Evolutionary conservation across 2,888 invertebrate species (phyloP).

Genomic region (Microplitis manilae): DNA sequence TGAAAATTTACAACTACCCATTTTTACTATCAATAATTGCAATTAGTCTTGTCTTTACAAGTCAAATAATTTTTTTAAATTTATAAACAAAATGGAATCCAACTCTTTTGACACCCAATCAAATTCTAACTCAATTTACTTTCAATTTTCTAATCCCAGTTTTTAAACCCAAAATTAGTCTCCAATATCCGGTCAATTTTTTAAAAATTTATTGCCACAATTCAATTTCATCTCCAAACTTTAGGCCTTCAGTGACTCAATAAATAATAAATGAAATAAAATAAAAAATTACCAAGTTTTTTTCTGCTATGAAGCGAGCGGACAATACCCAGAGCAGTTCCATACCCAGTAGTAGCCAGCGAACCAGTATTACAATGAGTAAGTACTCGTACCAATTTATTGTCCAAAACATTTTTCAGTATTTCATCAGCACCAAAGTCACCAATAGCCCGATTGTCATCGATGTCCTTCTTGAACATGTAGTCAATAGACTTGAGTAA

Average conservation of each 20-base stretch:
- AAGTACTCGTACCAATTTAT: constrained; percentile 81
- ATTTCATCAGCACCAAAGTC: constrained; percentile 87
- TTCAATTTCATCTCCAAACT: neutral
- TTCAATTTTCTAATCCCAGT: no score
- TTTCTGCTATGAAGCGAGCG: constrained; percentile 83
- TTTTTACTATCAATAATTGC: no score
- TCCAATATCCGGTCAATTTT: no score
- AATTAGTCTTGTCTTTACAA: no score
- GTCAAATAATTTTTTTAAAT: no score
- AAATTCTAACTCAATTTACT: no score
- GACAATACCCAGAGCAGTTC: constrained; percentile 97
- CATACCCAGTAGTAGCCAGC: constrained; percentile 96
- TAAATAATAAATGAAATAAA: neutral
- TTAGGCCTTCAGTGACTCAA: neutral
- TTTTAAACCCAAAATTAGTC: no score
- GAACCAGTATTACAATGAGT: constrained; percentile 99
- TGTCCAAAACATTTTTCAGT: constrained; percentile 75
- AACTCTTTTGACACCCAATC: no score
- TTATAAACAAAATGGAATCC: no score
- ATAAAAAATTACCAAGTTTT: constrained; percentile 76
- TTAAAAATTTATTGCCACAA: no score
- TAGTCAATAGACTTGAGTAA: constrained; percentile 84
- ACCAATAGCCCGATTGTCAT: constrained; percentile 91
- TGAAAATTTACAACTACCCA: no score
- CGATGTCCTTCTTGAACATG: constrained; percentile 89